Evolutionary conservation across 2,888 invertebrate genomes (phyloP), one percentile per base, ranked within the genome.

Genomic region (Stenurella melanura): DNA sequence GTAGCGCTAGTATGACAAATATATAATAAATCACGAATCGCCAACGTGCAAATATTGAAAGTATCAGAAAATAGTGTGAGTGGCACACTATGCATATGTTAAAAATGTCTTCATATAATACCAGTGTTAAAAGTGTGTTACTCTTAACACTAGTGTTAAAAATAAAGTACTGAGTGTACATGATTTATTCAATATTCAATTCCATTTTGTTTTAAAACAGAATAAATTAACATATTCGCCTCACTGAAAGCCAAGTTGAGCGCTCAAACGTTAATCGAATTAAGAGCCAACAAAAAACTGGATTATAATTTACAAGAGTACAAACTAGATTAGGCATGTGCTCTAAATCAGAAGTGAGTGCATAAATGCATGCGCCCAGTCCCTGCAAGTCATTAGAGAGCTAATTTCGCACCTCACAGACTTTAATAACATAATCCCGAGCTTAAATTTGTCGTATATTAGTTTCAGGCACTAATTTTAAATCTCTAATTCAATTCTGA

Each of bases 351-450:
- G 42, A 63, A 72, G 75, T 73, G 69, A 77, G 64, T 60, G 77
- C 73, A 74, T 75, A 58, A 74, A 75, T 75, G 75, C 77, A 74
- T 74, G 64, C 50, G 18, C 70, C 50, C 56, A 50, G 30, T 66
- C 76, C 75, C 78, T 76, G 79, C 73, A 54, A 83, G 82, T 84
- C 85, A 86, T 86, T 86, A 86, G 83, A 77, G 83, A 85, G 85
- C 85, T 86, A 87, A 87, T 87, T 87, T 87, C 87, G 86, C 87
- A 87, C 87, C 85, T 86, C 87, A 84, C 84, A 82, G 83, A 85
- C 84, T 85, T 85, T 87, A 87, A 87, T 87, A 85, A 83, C 85
- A 83, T 87, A 86, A 87, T 84, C 83, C 81, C 79, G 72, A 76
- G 84, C 80, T 82, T 78, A 80, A 81, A 82, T 79, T 78, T 80